phyloP scores from a whole-genome alignment of 2,113 vertebrate genomes.

The Pagrus major region DNA sequence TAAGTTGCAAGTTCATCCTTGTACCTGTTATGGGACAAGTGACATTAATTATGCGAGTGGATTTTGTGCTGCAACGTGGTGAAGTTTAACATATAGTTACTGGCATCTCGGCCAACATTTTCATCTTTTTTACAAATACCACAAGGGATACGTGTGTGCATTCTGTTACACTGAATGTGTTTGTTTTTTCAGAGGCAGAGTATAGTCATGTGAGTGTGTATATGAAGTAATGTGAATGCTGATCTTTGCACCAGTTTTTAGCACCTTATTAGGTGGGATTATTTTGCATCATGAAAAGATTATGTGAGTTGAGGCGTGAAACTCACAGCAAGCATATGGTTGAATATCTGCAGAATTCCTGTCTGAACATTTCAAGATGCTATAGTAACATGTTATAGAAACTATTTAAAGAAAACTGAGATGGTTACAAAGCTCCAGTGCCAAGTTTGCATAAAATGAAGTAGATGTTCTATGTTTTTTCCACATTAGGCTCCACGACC shows the following conservation, averaged over 20 bases:
- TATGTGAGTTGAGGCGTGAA: background rate
- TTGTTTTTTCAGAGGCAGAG: background rate
- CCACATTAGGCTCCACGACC: background rate
- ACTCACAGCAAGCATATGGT: background rate
- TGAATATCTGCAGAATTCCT: background rate
- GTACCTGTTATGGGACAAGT: background rate
- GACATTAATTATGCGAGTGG: background rate
- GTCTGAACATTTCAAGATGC: background rate
- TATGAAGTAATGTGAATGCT: background rate
- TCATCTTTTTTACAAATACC: background rate
- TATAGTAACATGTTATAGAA: background rate
- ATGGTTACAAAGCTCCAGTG: background rate
- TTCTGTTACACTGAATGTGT: background rate
- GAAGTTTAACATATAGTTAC: background rate
- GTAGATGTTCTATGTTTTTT: background rate
- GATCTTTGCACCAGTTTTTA: background rate
- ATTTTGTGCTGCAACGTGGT: background rate
- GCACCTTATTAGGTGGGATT: background rate
- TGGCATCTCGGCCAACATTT: background rate
- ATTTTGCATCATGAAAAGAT: background rate
- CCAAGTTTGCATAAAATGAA: background rate
- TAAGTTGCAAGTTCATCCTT: too few relatives aligned
- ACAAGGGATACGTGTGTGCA: background rate
- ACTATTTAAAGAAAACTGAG: background rate
- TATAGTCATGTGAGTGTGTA: background rate